Evolutionary conservation across 2,888 invertebrate species (phyloP), one percentile per base, ranked within the genome.

Genomic region (Leptura quadrifasciata): DNA sequence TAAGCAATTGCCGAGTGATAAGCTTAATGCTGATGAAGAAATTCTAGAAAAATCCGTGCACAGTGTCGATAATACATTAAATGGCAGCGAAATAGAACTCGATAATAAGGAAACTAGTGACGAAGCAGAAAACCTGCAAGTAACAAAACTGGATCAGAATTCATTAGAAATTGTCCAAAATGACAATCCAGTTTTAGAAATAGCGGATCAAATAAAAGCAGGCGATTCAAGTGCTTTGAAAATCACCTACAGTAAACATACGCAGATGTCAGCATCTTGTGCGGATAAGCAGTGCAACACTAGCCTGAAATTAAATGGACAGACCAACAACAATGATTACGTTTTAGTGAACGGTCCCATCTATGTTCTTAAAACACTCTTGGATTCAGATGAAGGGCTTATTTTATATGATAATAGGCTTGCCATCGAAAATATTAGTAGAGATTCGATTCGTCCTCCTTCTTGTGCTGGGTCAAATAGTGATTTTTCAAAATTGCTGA

Each of bases 241-340:
- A 39, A n/a, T n/a, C 6, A 68, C 61, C 21, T 24, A 52, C 2
- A 64, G 65, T 12, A 63, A 75, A 57, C 8, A 31, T 17, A 64
- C 63, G 15, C 74, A 70, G 52, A 58, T 58, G 39, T 21, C 20
- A 21, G n/a, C 47, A 18, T 15, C 70, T 2, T 47, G 55, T 24
- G 21, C 18, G 15, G 70, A 75, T 55, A 70, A 65, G 61, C 20
- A 75, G 9, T 75, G 74, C 21, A 70, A 39, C 17, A 75, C 65
- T 4, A 55, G 18, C 47, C 31, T 63, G 52, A 52, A 47, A n/a
- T 47, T 60, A 6, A 72, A 80, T 12, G 88, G 91, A 91, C 84
- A 83, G 24, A 61, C 72, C 6, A 71, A 76, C 21, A 74, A 80
- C 5, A 79, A 80, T 31, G 83, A 84, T 55, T 85, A 82, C 71